Evolutionary conservation across 2,888 invertebrate genomes (phyloP).

Genomic region (Drosophila anomelani): DNA sequence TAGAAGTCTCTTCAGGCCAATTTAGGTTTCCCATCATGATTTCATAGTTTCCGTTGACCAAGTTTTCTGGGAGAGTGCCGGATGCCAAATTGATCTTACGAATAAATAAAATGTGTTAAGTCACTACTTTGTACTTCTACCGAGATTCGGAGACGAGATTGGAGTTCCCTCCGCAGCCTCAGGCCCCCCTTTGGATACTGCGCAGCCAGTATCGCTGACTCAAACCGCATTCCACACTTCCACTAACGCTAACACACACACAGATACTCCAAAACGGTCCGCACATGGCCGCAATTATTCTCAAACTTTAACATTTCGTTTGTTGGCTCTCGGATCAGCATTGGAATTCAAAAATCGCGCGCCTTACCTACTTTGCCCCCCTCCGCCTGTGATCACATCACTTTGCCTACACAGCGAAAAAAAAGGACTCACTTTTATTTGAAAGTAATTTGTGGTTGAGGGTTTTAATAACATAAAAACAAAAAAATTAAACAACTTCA

Average conservation of each 20-base stretch:
- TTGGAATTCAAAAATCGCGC: constrained; percentile 75
- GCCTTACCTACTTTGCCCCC: constrained; percentile 4
- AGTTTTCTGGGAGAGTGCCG: constrained; percentile 13
- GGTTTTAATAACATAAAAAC: too few species aligned
- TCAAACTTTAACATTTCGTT: constrained; percentile 76
- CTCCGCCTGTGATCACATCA: constrained; percentile 26
- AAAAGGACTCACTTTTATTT: background rate
- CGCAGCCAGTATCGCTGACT: constrained; percentile 67
- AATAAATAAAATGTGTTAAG: constrained; percentile 21
- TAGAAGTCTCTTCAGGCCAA: constrained; percentile 19
- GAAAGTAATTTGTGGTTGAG: background rate
- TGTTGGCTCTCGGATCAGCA: constrained; percentile 62
- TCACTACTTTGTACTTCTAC: constrained; percentile 29
- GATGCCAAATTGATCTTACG: constrained; percentile 22
- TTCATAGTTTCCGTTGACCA: constrained; percentile 9
- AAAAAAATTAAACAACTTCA: too few species aligned
- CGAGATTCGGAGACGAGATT: constrained; percentile 20
- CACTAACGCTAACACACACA: constrained; percentile 29
- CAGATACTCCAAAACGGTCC: constrained; percentile 35
- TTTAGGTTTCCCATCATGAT: constrained; percentile 19
- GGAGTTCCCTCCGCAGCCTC: background rate
- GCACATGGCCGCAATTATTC: constrained; percentile 67
- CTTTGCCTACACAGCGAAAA: constrained; percentile 15
- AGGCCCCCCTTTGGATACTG: constrained; percentile 46
- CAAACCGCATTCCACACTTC: constrained; percentile 63